A percentile compares a stretch with the other conserved stretches of the same genome.
These are phyloP conservation scores for Helogale parvula DNA, from an alignment of 2,113 vertebrate species.

Conservation along the genomic window DNA sequence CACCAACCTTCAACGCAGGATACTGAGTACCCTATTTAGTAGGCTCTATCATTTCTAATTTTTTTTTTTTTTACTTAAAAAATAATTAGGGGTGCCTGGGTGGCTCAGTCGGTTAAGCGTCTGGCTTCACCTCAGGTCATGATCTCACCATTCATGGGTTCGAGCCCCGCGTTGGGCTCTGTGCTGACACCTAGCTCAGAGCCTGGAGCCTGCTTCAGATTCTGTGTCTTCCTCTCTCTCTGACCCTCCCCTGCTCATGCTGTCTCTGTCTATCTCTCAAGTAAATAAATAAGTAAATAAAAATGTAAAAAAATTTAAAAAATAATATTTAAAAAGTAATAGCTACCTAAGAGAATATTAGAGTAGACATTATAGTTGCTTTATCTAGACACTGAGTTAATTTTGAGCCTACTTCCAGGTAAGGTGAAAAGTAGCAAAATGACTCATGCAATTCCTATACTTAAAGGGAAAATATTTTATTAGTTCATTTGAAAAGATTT, in stretches of 20 bases:
- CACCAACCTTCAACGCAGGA: not conserved
- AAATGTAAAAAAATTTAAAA: not conserved
- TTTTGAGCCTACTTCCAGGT: not conserved
- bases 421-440: not conserved
- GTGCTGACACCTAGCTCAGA: too few relatives aligned
- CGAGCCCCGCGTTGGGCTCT: too few relatives aligned
- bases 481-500: constrained; percentile 1
- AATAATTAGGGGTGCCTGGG: not conserved
- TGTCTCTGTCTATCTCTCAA: too few relatives aligned
- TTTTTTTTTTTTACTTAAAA: not conserved
- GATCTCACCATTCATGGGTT: too few relatives aligned
- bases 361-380: not conserved
- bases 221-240: too few relatives aligned
- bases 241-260: too few relatives aligned
- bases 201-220: too few relatives aligned
- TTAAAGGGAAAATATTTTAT: not conserved
- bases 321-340: not conserved
- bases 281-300: too few relatives aligned
- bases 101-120: too few relatives aligned
- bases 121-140: too few relatives aligned
- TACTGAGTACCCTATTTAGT: not conserved
- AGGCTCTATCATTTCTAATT: not conserved
- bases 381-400: constrained; percentile 13
- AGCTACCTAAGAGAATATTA: not conserved
- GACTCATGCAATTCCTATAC: not conserved